phyloP scores from a whole-genome alignment of 2,797 vertebrate species.

The Carcharodon carcharias region DNA sequence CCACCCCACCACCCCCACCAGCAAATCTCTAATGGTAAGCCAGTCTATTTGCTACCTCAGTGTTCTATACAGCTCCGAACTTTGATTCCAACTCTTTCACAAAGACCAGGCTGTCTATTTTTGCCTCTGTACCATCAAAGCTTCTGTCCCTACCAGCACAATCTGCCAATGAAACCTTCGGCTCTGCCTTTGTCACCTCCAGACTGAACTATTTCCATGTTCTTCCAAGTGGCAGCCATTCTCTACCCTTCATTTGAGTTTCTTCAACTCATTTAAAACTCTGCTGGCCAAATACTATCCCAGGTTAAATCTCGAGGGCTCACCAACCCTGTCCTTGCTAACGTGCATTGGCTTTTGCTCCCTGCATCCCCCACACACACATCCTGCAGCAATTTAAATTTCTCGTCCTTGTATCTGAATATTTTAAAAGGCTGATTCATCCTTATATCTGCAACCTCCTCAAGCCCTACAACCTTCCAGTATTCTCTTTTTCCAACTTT shows the following conservation, averaged over 20 bases:
- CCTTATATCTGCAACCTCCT: background rate
- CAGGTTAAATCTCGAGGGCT: background rate
- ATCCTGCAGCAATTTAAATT: background rate
- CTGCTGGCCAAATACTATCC: background rate
- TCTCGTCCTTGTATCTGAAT: background rate
- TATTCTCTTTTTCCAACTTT: background rate
- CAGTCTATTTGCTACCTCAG: background rate
- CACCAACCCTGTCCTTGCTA: background rate
- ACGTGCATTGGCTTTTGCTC: background rate
- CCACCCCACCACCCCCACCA: too few species aligned
- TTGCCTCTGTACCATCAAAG: background rate
- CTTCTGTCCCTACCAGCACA: background rate
- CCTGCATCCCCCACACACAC: background rate
- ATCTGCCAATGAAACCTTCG: background rate
- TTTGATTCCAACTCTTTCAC: background rate
- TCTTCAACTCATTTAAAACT: background rate
- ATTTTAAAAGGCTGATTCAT: background rate
- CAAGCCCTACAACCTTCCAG: background rate
- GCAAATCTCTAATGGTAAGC: background rate
- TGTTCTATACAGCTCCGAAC: background rate
- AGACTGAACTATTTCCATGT: background rate
- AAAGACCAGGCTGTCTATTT: background rate
- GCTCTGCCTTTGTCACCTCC: background rate
- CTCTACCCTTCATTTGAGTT: background rate
- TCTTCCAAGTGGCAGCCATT: background rate